A percentile compares a stretch with the other conserved stretches of the same genome.
Conservation (phyloP, 2,113 vertebrate genomes). For the Dryoscopus gambensis region DNA sequence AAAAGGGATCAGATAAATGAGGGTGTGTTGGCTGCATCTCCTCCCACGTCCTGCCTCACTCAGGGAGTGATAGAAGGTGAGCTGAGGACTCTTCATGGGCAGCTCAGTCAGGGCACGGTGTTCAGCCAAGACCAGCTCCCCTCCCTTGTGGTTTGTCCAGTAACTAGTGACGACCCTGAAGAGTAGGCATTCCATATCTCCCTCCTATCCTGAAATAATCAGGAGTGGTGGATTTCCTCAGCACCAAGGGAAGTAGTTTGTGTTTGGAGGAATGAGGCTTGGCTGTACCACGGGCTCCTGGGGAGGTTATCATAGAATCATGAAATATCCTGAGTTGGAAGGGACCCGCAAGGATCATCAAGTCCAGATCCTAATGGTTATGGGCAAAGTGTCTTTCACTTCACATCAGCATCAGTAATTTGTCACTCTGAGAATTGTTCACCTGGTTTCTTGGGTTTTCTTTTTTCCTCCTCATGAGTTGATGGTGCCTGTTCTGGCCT, state of each 20-base stretch:
- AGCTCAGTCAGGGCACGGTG: not conserved
- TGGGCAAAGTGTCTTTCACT: not conserved
- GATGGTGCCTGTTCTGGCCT: not conserved
- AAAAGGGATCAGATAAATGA: not conserved
- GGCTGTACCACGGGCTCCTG: not conserved
- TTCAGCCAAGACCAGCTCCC: not conserved
- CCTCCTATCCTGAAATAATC: not conserved
- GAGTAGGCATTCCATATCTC: not conserved
- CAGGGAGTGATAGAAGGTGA: fast-evolving
- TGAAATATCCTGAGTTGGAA: not conserved
- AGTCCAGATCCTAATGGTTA: not conserved
- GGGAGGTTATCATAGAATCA: not conserved
- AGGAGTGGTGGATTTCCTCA: not conserved
- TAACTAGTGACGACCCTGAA: not conserved
- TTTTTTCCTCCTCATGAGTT: not conserved
- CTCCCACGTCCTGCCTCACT: not conserved
- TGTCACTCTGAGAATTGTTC: not conserved
- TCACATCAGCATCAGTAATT: not conserved
- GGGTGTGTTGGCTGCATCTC: not conserved
- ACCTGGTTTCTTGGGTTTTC: not conserved
- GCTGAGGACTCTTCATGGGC: not conserved
- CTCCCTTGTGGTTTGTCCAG: not conserved
- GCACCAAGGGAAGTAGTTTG: not conserved
- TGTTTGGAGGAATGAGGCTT: not conserved
- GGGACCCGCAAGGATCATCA: not conserved